Percentiles rank a stretch among this genome's conserved stretches.
phyloP scores from a whole-genome alignment of 2,888 invertebrate species.

The Protodeltote pygarga region DNA sequence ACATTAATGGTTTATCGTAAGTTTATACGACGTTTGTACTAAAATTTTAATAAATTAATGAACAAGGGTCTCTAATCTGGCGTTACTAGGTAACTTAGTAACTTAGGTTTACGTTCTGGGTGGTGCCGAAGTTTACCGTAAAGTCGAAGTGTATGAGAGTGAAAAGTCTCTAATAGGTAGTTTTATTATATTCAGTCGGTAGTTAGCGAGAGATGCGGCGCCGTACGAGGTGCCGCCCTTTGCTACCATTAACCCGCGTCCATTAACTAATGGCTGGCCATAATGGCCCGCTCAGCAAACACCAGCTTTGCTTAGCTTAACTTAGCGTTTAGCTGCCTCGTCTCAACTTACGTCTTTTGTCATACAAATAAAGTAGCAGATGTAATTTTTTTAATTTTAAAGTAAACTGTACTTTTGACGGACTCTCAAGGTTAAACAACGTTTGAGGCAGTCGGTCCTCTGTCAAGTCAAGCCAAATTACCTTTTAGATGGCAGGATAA shows the following conservation, averaged over 20 bases:
- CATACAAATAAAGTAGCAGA: conserved; percentile 16
- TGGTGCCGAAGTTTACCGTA: neutral
- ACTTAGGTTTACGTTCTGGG: neutral
- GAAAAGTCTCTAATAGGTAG: conserved; percentile 37
- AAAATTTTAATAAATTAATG: no score
- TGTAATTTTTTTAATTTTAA: neutral
- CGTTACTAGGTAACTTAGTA: neutral
- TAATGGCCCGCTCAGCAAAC: conserved; percentile 69
- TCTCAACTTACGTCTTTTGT: conserved; percentile 42
- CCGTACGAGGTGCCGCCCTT: conserved; percentile 57
- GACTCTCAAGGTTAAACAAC: no score
- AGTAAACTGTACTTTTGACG: neutral
- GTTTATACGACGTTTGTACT: no score
- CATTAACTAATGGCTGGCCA: conserved; percentile 76
- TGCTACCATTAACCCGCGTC: conserved; percentile 66
- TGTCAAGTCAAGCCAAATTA: no score
- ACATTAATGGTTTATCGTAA: no score
- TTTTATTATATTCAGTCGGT: conserved; percentile 39
- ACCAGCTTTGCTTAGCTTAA: conserved; percentile 56
- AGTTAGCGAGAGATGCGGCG: conserved; percentile 30
- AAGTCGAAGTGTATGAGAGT: conserved; percentile 11
- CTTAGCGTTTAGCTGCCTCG: conserved; percentile 51
- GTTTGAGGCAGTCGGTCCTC: no score
- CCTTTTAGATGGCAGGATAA: no score
- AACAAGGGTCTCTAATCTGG: conserved; percentile 6